Evolutionary conservation across 2,113 vertebrate species (phyloP), one percentile per base, ranked within the genome.

Genomic region (Sisor rabdophorus): DNA sequence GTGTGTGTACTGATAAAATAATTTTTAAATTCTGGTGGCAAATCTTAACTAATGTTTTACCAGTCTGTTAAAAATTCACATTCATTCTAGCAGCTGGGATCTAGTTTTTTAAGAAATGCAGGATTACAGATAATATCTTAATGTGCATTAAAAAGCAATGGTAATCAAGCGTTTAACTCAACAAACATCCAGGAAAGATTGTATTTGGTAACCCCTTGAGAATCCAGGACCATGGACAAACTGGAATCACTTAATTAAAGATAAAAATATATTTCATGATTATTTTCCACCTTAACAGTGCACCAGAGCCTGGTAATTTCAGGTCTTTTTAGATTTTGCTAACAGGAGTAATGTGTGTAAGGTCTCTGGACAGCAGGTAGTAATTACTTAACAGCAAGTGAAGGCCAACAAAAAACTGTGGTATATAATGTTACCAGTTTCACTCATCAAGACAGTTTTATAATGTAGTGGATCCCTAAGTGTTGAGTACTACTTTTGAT

Each of bases 361-460:
- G 59, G 63, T 36, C 72, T 69, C 54, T n/a, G 19, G 69, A 69
- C 80, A 85, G 81, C 84, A 80, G 84, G 81, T 76, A 83, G 70
- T 76, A 76, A 83, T 83, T 81, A 79, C 77, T 80, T 78, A 81
- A 78, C 81, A 85, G 79, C 79, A 79, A 78, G 81, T 73, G 59
- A 78, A 80, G 71, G 64, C 68, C 79, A 78, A 76, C 68, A 81
- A 78, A 77, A 81, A 82, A 80, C 60, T 70, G 52, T 26, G 44
- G 48, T n/a, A 80, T 80, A 80, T 81, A 78, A 56, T 52, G 55
- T 81, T 83, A 79, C 79, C 58, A 59, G 58, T 65, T 78, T 78
- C 79, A 70, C 55, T 80, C 83, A 82, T 69, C 79, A 58, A 24
- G n/a, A 78, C 40, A 52, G 72, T 79, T 82, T 64, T 69, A 53